Conservation (phyloP, 2,113 vertebrate species). For the Oxyruncus cristatus region DNA sequence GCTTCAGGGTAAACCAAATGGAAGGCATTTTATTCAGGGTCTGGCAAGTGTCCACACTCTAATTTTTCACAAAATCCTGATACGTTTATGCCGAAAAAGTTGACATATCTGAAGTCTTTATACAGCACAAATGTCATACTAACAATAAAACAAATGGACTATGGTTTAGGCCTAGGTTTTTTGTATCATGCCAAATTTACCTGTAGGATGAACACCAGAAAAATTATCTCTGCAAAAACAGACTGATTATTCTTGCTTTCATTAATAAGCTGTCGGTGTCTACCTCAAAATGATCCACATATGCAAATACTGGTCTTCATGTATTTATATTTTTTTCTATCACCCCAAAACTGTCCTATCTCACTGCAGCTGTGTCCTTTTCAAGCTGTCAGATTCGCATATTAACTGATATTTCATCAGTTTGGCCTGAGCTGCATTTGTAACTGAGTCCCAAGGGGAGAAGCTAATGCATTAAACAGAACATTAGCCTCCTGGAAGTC, state of each 20-base stretch:
- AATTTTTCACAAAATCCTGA: not conserved
- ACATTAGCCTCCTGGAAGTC: conserved; percentile 54
- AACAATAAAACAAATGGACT: not conserved
- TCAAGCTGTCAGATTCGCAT: conserved; percentile 63
- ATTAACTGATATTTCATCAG: conserved; percentile 76
- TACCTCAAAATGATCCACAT: not conserved
- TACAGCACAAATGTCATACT: not conserved
- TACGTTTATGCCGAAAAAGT: not conserved
- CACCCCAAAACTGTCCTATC: conserved; percentile 25
- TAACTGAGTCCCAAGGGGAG: conserved; percentile 57
- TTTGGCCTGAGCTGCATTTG: conserved; percentile 67
- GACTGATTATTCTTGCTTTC: not conserved
- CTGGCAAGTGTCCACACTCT: not conserved
- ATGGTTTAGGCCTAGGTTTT: not conserved
- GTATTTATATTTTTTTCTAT: conserved; percentile 10
- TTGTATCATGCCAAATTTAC: not conserved
- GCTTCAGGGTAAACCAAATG: conserved; percentile 18
- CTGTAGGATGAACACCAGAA: not conserved
- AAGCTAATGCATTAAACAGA: conserved; percentile 54
- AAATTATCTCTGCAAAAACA: not conserved
- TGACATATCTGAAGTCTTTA: not conserved
- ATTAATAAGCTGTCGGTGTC: not conserved
- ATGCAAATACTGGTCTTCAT: conserved; percentile 2
- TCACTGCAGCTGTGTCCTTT: conserved; percentile 68
- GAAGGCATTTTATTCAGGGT: conserved; percentile 32